Evolutionary conservation across 2,888 invertebrate species (phyloP).

Genomic region (Isotomurus palustris): DNA sequence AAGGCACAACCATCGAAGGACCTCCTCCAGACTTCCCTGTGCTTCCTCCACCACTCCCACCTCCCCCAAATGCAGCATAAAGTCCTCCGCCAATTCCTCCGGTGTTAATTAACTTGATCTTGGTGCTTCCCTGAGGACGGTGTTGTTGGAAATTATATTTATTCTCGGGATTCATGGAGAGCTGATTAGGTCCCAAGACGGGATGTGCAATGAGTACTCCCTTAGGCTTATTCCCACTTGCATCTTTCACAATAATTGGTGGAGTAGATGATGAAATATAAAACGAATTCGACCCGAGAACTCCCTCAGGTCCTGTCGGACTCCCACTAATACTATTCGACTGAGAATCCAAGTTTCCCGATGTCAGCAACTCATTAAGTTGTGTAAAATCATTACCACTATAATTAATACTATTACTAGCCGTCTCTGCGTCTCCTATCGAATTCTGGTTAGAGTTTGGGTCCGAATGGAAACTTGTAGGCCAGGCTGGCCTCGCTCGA

Average conservation of each 20-base stretch:
- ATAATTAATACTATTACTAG: not conserved
- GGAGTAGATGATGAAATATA: not conserved
- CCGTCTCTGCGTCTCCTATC: not conserved
- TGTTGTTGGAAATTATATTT: not conserved
- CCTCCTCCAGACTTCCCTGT: too few species aligned
- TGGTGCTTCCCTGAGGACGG: slow-evolving; percentile 11
- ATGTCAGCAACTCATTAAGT: not conserved
- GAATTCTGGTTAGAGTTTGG: slow-evolving; percentile 6
- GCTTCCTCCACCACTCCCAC: too few species aligned
- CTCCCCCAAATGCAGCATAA: too few species aligned
- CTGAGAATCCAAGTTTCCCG: too few species aligned
- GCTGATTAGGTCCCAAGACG: slow-evolving; percentile 6
- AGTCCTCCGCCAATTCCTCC: too few species aligned
- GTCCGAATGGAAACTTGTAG: slow-evolving; percentile 37
- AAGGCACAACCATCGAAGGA: too few species aligned
- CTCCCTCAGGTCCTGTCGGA: too few species aligned
- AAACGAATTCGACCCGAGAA: too few species aligned
- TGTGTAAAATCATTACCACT: not conserved
- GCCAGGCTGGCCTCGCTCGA: slow-evolving; percentile 41
- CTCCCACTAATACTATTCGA: too few species aligned
- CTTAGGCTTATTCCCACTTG: not conserved
- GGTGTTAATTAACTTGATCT: slow-evolving; percentile 4
- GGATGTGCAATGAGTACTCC: slow-evolving; percentile 4
- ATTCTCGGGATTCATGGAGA: slow-evolving; percentile 11
- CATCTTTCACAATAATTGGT: too few species aligned